Conservation (phyloP, 2,797 vertebrate species). For the Enteromius argenteus region DNA sequence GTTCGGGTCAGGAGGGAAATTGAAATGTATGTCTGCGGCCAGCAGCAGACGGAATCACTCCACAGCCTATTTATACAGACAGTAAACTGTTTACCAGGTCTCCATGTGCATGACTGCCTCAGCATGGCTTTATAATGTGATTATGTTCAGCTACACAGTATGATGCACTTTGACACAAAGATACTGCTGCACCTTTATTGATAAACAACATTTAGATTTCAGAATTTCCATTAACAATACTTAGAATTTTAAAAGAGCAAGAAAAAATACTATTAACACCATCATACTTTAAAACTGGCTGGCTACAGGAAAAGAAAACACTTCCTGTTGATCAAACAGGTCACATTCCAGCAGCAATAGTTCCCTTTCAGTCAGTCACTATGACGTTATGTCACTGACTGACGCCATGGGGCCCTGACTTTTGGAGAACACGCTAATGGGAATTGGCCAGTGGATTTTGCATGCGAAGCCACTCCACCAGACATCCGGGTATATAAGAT, state of each 20-base stretch:
- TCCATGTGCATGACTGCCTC: conserved; percentile 32
- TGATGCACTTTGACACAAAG: neutral
- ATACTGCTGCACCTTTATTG: neutral
- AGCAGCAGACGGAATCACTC: conserved; percentile 34
- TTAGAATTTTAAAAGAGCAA: no score
- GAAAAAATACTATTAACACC: no score
- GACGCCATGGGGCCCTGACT: no score
- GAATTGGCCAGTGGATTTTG: no score
- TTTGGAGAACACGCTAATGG: no score
- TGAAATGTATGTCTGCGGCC: neutral
- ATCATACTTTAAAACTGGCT: conserved; percentile 23
- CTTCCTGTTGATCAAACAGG: conserved; percentile 44
- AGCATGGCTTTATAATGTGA: conserved; percentile 5
- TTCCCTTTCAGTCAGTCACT: no score
- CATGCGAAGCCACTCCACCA: no score
- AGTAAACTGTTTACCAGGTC: conserved; percentile 53
- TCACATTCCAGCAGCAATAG: neutral
- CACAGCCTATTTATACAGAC: conserved; percentile 56
- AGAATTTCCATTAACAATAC: no score
- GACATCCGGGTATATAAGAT: no score
- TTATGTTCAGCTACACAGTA: neutral
- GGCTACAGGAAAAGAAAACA: conserved; percentile 17
- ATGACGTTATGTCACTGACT: no score
- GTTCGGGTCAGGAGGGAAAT: neutral
- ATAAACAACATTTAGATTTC: neutral